A percentile compares a stretch with the other conserved stretches of the same genome.
Evolutionary conservation across 2,113 vertebrate species (phyloP).

Genomic region (Epinephelus cyanopodus): DNA sequence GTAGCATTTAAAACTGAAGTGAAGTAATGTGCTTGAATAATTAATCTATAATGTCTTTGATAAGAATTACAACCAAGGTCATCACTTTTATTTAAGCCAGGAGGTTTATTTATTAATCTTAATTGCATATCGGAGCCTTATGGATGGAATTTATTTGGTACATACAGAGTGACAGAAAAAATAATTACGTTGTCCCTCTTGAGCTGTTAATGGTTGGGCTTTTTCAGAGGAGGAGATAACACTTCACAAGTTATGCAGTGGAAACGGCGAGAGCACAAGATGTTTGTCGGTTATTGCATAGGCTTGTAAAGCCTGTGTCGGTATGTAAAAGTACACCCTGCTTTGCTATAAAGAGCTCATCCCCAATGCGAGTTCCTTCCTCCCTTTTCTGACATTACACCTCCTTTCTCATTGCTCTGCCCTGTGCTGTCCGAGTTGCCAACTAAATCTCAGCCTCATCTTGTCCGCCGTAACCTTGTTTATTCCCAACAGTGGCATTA

Average conservation of each 20-base stretch:
- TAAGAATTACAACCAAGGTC: constrained; percentile 78
- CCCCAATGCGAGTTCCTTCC: constrained; percentile 29
- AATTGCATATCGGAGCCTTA: constrained; percentile 21
- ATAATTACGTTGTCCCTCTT: neutral
- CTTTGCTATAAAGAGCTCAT: constrained; percentile 56
- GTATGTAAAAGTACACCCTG: constrained; percentile 55
- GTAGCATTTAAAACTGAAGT: constrained; percentile 81
- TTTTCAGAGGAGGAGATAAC: constrained; percentile 14
- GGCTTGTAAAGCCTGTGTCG: constrained; percentile 31
- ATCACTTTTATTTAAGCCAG: constrained; percentile 63
- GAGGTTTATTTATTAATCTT: constrained; percentile 56
- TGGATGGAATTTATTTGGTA: constrained; percentile 7
- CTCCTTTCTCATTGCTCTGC: constrained; percentile 65
- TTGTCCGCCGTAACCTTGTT: constrained; percentile 84
- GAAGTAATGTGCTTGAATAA: constrained; percentile 84
- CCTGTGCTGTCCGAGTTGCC: constrained; percentile 68
- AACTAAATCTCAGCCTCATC: constrained; percentile 83
- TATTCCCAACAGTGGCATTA: constrained; percentile 87
- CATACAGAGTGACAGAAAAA: constrained; percentile 18
- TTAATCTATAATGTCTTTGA: constrained; percentile 80
- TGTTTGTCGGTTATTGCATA: constrained; percentile 23
- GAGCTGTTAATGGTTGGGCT: constrained; percentile 24
- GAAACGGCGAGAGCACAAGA: constrained; percentile 12
- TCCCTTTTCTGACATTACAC: constrained; percentile 44
- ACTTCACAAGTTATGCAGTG: neutral